Evolutionary conservation across 2,888 invertebrate genomes (phyloP).

Genomic region (Tineola bisselliella): DNA sequence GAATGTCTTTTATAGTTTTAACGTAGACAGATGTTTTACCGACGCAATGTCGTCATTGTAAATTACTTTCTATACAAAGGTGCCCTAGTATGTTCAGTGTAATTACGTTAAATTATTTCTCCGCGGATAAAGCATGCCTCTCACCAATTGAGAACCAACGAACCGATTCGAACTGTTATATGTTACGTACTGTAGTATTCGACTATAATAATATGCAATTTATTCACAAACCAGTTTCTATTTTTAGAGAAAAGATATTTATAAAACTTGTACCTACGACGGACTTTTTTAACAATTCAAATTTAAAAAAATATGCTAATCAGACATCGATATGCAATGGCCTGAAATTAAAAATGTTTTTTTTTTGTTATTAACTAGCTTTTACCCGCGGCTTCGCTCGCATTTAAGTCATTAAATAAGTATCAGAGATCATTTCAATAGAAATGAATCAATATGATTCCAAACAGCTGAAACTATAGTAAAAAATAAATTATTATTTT

Average conservation of each 20-base stretch:
- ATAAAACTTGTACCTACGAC: background rate
- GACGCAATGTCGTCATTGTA: background rate
- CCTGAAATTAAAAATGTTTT: background rate
- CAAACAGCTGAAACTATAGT: too few species aligned
- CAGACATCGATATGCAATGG: background rate
- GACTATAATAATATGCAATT: background rate
- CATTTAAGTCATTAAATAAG: too few species aligned
- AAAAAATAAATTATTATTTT: too few species aligned
- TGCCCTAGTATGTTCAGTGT: background rate
- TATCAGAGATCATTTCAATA: too few species aligned
- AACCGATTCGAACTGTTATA: background rate
- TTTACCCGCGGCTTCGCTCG: too few species aligned
- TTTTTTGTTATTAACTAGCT: too few species aligned
- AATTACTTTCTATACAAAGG: background rate
- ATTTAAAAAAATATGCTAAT: background rate
- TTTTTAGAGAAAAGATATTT: background rate
- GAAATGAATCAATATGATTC: too few species aligned
- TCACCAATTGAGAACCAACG: background rate
- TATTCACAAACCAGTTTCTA: conserved; percentile 2
- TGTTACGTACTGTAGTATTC: background rate
- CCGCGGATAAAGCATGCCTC: background rate
- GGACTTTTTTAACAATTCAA: background rate
- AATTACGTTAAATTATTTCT: background rate
- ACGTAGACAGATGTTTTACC: too few species aligned
- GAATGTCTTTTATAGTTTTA: too few species aligned